Evolutionary conservation across 2,888 invertebrate species (phyloP), one percentile per base, ranked within the genome.

Genomic region (Polyommatus icarus): DNA sequence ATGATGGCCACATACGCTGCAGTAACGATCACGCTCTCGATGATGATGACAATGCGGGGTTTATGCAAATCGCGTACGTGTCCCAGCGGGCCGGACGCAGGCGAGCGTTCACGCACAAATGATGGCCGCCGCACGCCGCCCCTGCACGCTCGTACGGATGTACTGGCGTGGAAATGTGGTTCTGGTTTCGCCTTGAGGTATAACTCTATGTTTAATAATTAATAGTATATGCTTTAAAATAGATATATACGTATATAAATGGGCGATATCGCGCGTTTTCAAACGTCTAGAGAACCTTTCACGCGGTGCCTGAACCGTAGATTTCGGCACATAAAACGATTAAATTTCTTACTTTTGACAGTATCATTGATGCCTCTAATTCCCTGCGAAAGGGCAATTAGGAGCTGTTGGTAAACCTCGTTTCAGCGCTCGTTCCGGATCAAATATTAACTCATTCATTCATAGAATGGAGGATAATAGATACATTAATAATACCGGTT

Each of bases 61-160:
- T 50, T 75, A 75, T 75, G 75, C 54, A 75, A 75, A 75, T 75
- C 72, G 29, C 46, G 29, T 73, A 46, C 73, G 73, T 75, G 75
- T 75, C 75, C 75, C 75, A 54, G 29, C 29, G 75, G 75, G 50
- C 24, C 24, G 75, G 54, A 54, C 75, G 75, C 75, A 75, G 32
- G 18, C 50, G 75, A 75, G 75, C 75, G 75, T 75, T 75, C 75
- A 75, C 75, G 54, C 46, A 54, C 75, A 75, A 75, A 75, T 75
- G 75, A 40, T 72, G 72, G 18, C 75, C 46, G 73, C 73, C 46
- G 75, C 75, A 75, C 20, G 18, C 24, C 50, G 73, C 73, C 18
- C 46, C 20, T 29, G 54, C 75, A 20, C 18, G n/a, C 71, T 15
- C n/a, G 50, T 54, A 75, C 67, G 67, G 67, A 29, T 29, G 67